Evolutionary conservation across 2,113 vertebrate species (phyloP).

Genomic region (Vidua chalybeata): DNA sequence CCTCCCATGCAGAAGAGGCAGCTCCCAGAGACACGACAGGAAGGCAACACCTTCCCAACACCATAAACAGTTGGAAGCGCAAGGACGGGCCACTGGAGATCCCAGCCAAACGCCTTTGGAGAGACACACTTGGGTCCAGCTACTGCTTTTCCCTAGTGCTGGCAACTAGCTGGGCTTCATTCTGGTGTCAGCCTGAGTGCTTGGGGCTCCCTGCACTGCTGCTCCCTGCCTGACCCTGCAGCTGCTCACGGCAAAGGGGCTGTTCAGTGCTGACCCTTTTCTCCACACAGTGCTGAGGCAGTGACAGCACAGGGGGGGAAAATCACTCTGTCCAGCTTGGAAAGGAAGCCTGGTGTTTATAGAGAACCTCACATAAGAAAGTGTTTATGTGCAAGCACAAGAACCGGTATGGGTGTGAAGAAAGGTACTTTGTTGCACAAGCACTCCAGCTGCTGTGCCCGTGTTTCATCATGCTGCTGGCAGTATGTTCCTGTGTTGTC

Average conservation of each 20-base stretch:
- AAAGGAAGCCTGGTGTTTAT: neutral
- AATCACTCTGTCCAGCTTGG: neutral
- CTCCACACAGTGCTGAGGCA: neutral
- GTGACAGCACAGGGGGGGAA: neutral
- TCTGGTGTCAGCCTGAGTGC: neutral
- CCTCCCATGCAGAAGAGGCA: slow-evolving; percentile 11
- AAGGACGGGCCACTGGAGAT: neutral
- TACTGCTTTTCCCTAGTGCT: neutral
- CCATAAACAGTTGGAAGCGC: neutral
- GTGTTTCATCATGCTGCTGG: neutral
- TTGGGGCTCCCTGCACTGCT: neutral
- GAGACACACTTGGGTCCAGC: neutral
- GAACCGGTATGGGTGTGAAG: accelerated
- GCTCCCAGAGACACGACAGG: neutral
- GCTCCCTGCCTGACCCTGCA: neutral
- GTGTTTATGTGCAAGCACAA: neutral
- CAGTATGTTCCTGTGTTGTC: accelerated
- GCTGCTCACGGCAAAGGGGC: neutral
- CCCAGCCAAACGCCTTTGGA: neutral
- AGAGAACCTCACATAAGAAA: accelerated
- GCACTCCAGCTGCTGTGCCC: neutral
- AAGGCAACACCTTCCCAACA: neutral
- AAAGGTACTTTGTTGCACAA: neutral
- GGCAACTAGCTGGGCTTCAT: neutral
- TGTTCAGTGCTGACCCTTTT: neutral